Percentiles rank a stretch among this genome's conserved stretches.
These are phyloP conservation scores for Sitta europaea DNA, from an alignment of 2,113 vertebrate species.

Conservation along the genomic window DNA sequence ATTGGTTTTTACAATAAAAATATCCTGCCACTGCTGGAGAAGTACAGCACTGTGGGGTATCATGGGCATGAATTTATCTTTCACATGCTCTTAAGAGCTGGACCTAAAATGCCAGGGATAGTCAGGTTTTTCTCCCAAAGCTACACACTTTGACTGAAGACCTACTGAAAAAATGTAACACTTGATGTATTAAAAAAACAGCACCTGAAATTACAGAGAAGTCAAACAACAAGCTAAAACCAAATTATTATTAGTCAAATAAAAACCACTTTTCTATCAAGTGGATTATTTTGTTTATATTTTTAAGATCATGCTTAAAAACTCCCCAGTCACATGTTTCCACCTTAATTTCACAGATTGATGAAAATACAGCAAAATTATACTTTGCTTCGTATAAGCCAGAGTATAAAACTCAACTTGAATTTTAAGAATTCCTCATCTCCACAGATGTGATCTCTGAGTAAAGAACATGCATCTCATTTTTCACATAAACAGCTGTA, in stretches of 20 bases:
- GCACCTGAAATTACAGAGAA: background rate
- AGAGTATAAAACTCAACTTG: background rate
- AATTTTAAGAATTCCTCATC: background rate
- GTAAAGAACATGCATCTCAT: background rate
- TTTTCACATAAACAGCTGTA: background rate
- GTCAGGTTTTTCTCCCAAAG: background rate
- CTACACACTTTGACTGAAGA: background rate
- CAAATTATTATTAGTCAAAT: background rate
- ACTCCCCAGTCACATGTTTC: background rate
- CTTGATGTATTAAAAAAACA: background rate
- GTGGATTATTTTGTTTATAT: background rate
- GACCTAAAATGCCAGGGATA: background rate
- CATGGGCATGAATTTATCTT: background rate
- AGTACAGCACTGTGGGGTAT: background rate
- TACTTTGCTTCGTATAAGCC: background rate
- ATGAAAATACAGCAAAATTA: background rate
- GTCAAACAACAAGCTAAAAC: background rate
- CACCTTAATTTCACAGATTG: background rate
- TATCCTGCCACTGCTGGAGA: background rate
- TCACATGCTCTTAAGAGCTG: background rate
- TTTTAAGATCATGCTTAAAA: background rate
- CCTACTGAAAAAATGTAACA: background rate
- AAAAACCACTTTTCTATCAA: background rate
- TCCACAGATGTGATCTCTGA: background rate
- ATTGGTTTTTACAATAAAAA: background rate